Evolutionary conservation across 2,888 invertebrate genomes (phyloP), one percentile per base, ranked within the genome.

Genomic region (Dinocampus coccinellae): DNA sequence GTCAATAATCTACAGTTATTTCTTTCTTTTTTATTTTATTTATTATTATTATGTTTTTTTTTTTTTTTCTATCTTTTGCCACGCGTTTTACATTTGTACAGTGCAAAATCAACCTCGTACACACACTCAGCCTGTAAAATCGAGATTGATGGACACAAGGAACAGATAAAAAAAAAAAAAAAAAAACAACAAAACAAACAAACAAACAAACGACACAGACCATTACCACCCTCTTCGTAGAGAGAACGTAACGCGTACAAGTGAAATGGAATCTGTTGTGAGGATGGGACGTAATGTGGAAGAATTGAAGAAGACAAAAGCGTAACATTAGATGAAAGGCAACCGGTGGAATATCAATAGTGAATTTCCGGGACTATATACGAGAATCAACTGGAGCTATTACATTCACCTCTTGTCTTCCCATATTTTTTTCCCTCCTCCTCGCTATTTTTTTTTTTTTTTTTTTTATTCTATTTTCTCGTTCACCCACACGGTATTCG

Each of bases 281-380:
- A 29, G 42, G n/a, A n/a, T n/a, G n/a, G n/a, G n/a, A n/a, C n/a
- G n/a, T n/a, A n/a, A n/a, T n/a, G n/a, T n/a, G 63, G 11, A 52
- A 42, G 22, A 55, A 33, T 36, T 53, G 52, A 52, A 36, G 53
- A 75, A 83, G 82, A 84, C 82, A 82, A 83, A 82, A 80, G 80
- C 75, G 73, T 71, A 76, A 81, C 80, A 80, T 83, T 82, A 82
- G 77, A 74, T 70, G 77, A 73, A 58, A 78, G n/a, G 75, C 76
- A 80, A 76, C 73, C 55, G 53, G 58, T 58, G 75, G 82, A 84
- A 85, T 83, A 83, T 80, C 78, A 81, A 79, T 82, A 80, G 73
- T 61, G 69, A 64, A 66, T 61, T 73, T 71, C 74, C 70, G 66
- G 62, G 72, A 76, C 75, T 39, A 36, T 55, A 60, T 53, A n/a